Evolutionary conservation across 1,140 invertebrate species (phyloP), one percentile per base, ranked within the genome.

Genomic region (Drosophila saltans): DNA sequence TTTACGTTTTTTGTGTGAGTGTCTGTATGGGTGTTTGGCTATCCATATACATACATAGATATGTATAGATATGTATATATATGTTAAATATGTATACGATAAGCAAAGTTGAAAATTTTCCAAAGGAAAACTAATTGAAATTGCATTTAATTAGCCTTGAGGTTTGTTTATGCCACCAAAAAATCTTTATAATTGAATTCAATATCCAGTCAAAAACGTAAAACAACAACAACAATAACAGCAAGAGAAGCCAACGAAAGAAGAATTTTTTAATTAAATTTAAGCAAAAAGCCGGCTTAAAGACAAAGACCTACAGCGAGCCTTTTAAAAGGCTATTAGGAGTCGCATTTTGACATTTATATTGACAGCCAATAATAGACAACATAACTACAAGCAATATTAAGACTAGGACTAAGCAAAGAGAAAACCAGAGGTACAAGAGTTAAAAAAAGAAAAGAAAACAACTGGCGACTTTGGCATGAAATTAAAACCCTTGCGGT

Each of bases 281-380:
- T 75, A 45, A 69, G 4, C 66, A 45, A 67, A 36, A 62, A 72
- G 83, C 76, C 76, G 61, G 62, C 72, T 76, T 63, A 48, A 62
- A 59, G 65, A 69, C 61, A 73, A 69, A 76, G 65, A 72, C 62
- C 67, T 52, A 66, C 24, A 66, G 65, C 72, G 63, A 48, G 75
- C 79, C 56, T 81, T 75, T 78, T 81, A 63, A 85, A 80, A 86
- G 80, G 66, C 84, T 69, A 84, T 89, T 89, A 89, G 84, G 71
- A 78, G 78, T 45, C 65, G 36, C 66, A 67, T 69, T 81, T 89
- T 90, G 89, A 91, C 89, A 91, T 91, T 91, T 91, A 91, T 91
- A 91, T 85, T 86, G 89, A 91, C 89, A 90, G 81, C 78, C 85
- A 80, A 89, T 89, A 89, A 89, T 89, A 84, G 84, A 88, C 84